Evolutionary conservation across 2,797 vertebrate genomes (phyloP), one percentile per base, ranked within the genome.

Genomic region (Luscinia luscinia): DNA sequence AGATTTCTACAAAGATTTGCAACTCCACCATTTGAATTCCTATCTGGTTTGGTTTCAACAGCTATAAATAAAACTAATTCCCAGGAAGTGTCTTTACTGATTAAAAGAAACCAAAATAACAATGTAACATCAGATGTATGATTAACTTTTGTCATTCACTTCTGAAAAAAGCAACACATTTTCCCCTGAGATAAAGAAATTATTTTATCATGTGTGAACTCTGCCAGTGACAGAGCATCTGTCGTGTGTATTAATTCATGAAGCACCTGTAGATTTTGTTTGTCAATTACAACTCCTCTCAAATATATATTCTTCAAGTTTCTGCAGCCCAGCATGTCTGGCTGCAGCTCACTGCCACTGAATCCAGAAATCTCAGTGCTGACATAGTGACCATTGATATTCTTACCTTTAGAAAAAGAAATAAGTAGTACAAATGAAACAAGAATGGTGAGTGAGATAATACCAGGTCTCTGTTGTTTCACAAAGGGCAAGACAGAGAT

Each of bases 111-210:
- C 7, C 9, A 61, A 89, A 87, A 52, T 59, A 76, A 69, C 34
- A 62, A 48, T 36, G 21, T 78, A 94, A 40, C 19, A 70, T 93
- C 69, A 81, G 58, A 78, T 66, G 30, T 87, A 52, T 89, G 62
- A 82, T 89, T 94, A 81, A 73, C 46, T 90, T 80, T 51, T 77
- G 46, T 68, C 18, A 49, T 80, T 94, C 89, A 26, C 59, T 91
- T 93, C 70, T 84, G 63, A 94, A 89, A 49, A 51, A 91, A 95
- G 46, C 36, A 89, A 69, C 2, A 3, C 27, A 7, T 75, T 94
- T 81, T 87, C 51, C 34, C 52, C 34, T 57, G 72, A 85, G 57
- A 88, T 73, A 75, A 89, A 93, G 72, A 34, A 69, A 61, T 90
- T 87, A 24, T 81, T 94, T 87, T 82, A 38, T 85, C 62, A 36